These are phyloP conservation scores for Tor tambroides DNA, from an alignment of 2,113 vertebrate genomes.

Conservation along the genomic window DNA sequence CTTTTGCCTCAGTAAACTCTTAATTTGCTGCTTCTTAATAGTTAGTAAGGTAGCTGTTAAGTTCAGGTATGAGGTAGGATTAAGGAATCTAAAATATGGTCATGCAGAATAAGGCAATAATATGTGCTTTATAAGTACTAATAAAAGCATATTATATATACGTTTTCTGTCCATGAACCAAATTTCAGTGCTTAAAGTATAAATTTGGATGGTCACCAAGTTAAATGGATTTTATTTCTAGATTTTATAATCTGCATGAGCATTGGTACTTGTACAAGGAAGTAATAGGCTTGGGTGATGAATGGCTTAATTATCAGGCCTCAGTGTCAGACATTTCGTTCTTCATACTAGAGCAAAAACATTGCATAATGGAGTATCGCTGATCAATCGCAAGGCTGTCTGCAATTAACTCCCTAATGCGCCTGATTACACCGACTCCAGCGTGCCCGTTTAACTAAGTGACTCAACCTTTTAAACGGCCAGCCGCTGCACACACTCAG, in stretches of 20 bases:
- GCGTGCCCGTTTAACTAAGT: constrained; percentile 57
- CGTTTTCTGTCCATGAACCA: background rate
- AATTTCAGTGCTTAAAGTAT: background rate
- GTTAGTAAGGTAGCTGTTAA: too few species aligned
- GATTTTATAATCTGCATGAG: constrained; percentile 43
- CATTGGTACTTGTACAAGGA: constrained; percentile 48
- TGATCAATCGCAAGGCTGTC: constrained; percentile 65
- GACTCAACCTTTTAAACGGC: constrained; percentile 50
- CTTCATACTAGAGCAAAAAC: constrained; percentile 61
- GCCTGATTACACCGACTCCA: constrained; percentile 58
- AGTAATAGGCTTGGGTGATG: constrained; percentile 63
- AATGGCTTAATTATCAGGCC: constrained; percentile 71
- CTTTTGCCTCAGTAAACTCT: too few species aligned
- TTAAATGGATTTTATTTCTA: constrained; percentile 25
- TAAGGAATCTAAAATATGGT: too few species aligned
- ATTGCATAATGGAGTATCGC: constrained; percentile 59
- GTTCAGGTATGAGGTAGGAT: too few species aligned
- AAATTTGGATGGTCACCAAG: background rate
- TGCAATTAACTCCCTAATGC: constrained; percentile 67
- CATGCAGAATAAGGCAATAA: too few species aligned
- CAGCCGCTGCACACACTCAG: constrained; percentile 23
- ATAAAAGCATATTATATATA: too few species aligned
- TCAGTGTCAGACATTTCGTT: constrained; percentile 60
- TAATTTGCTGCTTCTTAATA: too few species aligned
- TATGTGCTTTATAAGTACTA: too few species aligned